Percentiles rank a stretch among this genome's conserved stretches.
Conservation (phyloP, 2,797 vertebrate species). For the Muraenolepis orangiensis region DNA sequence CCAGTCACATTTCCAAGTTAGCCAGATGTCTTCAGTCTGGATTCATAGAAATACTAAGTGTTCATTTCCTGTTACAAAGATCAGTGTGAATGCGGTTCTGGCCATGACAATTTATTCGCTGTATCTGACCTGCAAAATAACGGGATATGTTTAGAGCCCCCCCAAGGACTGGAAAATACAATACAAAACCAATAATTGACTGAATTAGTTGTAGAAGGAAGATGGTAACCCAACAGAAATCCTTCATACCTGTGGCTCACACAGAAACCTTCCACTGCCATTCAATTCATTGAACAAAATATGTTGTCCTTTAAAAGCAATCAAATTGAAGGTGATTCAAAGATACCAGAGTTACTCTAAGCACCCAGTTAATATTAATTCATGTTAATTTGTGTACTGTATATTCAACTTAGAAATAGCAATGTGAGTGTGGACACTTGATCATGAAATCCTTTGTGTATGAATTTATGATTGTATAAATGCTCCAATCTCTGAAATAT, state of each 20-base stretch:
- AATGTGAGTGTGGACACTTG: background rate
- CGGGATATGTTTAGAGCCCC: background rate
- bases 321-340: background rate
- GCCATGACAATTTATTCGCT: background rate
- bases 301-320: background rate
- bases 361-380: background rate
- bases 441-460: background rate
- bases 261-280: background rate
- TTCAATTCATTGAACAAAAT: background rate
- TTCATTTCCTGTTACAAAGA: slow-evolving; percentile 1
- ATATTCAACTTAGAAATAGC: background rate
- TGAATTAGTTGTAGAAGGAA: slow-evolving; percentile 1
- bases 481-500: background rate
- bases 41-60: background rate
- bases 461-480: background rate
- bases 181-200: slow-evolving; percentile 1
- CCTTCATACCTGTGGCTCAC: background rate
- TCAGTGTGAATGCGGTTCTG: background rate
- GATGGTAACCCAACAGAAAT: background rate
- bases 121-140: background rate
- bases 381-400: background rate
- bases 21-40: slow-evolving; percentile 1
- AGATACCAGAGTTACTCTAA: background rate
- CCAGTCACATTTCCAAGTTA: slow-evolving; percentile 1
- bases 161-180: background rate